phyloP scores from a whole-genome alignment of 1,140 invertebrate species.

The Tribolium castaneum region DNA sequence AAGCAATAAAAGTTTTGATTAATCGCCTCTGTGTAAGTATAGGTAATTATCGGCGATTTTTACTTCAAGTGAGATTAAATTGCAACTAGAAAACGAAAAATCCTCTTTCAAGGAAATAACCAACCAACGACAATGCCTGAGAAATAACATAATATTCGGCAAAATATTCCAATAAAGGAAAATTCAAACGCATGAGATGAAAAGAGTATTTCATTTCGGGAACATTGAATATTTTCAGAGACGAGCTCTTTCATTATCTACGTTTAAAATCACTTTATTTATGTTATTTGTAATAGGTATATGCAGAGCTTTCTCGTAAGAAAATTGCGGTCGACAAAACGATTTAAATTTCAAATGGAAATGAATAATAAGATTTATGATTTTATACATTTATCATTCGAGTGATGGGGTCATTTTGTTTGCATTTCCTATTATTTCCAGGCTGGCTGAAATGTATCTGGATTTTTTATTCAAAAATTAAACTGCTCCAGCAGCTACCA shows the following conservation, averaged over 20 bases:
- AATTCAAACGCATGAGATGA: not conserved
- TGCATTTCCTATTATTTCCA: slow-evolving; percentile 1
- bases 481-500: too few species aligned
- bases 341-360: slow-evolving; percentile 22
- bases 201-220: slow-evolving; percentile 10
- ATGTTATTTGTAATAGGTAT: slow-evolving; percentile 29
- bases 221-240: slow-evolving; percentile 16
- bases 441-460: not conserved
- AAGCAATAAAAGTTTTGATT: not conserved
- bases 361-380: slow-evolving; percentile 25
- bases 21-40: not conserved
- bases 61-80: not conserved
- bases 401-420: slow-evolving; percentile 5
- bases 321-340: slow-evolving; percentile 17
- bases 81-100: not conserved
- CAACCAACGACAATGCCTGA: not conserved
- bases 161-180: not conserved
- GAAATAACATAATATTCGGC: not conserved
- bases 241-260: slow-evolving; percentile 13
- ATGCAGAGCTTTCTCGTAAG: not conserved
- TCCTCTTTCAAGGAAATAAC: not conserved
- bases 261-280: slow-evolving; percentile 27
- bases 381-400: slow-evolving; percentile 23
- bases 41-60: not conserved
- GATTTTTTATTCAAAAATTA: too few species aligned